Base-by-base conservation (phyloP, 2,113 vertebrate species). In the Corythornis vintsioides region DNA sequence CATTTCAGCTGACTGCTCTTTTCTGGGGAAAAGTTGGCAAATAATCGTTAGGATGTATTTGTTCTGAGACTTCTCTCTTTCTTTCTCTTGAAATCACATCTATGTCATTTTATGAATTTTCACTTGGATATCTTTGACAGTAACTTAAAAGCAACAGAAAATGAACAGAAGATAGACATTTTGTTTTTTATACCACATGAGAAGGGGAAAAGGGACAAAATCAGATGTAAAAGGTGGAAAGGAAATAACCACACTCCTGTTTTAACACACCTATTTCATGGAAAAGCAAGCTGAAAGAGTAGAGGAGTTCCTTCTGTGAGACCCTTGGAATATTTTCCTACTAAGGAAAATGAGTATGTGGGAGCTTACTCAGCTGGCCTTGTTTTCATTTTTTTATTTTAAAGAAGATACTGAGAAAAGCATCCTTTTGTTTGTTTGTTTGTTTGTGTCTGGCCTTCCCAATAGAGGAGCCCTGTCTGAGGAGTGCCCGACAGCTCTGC, bases 1-100 rank as follows among this genome's bases (percentile, higher is more conserved):
- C 64, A 40, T 91, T 89, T 93, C 88, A 92, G 90, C 76, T 83
- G 85, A 88, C 47, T 77, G 11, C 48, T 91, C 47, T 83, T 71
- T 86, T 74, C 52, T 90, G 28, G 83, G 75, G 50, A 91, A 80
- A 80, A 1, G 0, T 2, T 74, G 72, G 83, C 29, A 94, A 94
- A 71, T 86, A 88, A 77, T 64, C 38, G 0, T 83, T 94, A 89
- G 85, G 28, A 55, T 79, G 42, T 40, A 59, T 86, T 88, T 91
- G 55, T 82, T 78, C 82, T 55, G 33, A 91, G 82, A 63, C 7
- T 79, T 87, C 55, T 43, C 18, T 31, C 50, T 66, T 87, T 63
- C 45, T 73, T 56, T 73, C 64, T 64, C 45, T 74, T 83, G 47
- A 88, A 77, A 63, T 70, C 13, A 60, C n/a, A n/a, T 80, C 83